A percentile compares a stretch with the other conserved stretches of the same genome.
Evolutionary conservation across 1,140 invertebrate species (phyloP).

Genomic region (Drosophila azteca): DNA sequence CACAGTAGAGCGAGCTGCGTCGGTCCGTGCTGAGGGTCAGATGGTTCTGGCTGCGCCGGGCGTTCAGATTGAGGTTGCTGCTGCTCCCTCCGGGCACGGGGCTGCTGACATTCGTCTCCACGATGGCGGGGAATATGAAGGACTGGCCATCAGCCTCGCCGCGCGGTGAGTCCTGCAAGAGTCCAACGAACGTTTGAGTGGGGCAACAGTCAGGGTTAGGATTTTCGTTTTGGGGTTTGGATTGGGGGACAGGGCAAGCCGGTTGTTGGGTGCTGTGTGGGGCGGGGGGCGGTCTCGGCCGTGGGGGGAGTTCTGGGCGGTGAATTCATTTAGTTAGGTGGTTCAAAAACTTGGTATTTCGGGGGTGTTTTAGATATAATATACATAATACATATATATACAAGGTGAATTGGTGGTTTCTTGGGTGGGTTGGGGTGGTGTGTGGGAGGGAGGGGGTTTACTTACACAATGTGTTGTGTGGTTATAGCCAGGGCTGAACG

Average conservation of each 20-base stretch:
- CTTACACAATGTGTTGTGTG: constrained; percentile 35
- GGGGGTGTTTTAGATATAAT: not conserved
- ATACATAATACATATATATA: constrained; percentile 15
- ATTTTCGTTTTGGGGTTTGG: constrained; percentile 5
- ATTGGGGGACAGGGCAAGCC: constrained; percentile 22
- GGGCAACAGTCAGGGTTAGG: not conserved
- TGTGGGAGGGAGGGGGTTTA: constrained; percentile 14
- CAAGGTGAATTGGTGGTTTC: constrained; percentile 8
- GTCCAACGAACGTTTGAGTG: constrained; percentile 43
- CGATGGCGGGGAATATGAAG: constrained; percentile 87
- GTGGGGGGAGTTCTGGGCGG: constrained; percentile 24
- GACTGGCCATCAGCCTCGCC: constrained; percentile 88
- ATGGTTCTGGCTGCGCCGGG: constrained; percentile 64
- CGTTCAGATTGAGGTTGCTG: constrained; percentile 41
- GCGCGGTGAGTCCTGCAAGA: constrained; percentile 87
- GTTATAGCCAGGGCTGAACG: constrained; percentile 13
- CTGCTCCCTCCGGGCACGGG: constrained; percentile 39
- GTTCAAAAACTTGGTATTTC: constrained; percentile 26
- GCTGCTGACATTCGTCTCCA: constrained; percentile 84
- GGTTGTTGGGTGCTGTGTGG: constrained; percentile 54
- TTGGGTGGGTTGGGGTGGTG: not conserved
- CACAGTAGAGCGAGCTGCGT: constrained; percentile 80
- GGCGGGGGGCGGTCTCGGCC: constrained; percentile 17
- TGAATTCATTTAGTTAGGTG: constrained; percentile 26
- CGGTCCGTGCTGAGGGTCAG: constrained; percentile 70